Conservation (phyloP, 2,888 invertebrate genomes). For the Pherbina coryleti region DNA sequence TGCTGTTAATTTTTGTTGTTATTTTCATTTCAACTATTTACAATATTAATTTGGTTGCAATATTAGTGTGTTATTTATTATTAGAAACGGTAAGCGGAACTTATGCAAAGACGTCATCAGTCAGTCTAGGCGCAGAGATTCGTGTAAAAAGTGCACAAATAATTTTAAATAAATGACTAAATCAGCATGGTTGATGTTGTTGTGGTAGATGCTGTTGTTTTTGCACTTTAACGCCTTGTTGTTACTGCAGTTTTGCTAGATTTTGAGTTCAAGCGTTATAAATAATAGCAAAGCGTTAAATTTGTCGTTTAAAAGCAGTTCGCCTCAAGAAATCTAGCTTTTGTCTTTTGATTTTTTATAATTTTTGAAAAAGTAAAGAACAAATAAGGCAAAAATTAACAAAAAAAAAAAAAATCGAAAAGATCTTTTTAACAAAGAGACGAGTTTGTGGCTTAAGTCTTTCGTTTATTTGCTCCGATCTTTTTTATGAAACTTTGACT, state of each 20-base stretch:
- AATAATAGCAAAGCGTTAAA: background rate
- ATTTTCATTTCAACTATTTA: background rate
- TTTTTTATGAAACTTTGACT: too few relatives aligned
- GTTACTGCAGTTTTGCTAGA: background rate
- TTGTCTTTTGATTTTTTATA: too few relatives aligned
- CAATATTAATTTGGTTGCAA: background rate
- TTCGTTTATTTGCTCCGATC: too few relatives aligned
- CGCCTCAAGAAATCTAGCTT: too few relatives aligned
- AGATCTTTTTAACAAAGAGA: too few relatives aligned
- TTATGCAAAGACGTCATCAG: slow-evolving; percentile 13
- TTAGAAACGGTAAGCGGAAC: slow-evolving; percentile 27
- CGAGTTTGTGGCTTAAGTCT: too few relatives aligned
- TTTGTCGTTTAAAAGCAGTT: too few relatives aligned
- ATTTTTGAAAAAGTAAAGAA: too few relatives aligned
- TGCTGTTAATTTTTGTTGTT: slow-evolving; percentile 3
- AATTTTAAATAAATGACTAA: background rate
- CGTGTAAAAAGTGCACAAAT: background rate
- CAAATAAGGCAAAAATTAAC: too few relatives aligned
- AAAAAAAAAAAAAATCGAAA: too few relatives aligned
- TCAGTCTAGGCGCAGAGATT: background rate
- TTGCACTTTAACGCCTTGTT: background rate
- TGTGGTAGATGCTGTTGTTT: background rate
- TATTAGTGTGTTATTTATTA: slow-evolving; percentile 14
- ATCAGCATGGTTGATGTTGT: background rate
- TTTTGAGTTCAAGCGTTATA: background rate